Conservation (phyloP, 2,113 vertebrate genomes). For the Microcebus tavaratra region DNA sequence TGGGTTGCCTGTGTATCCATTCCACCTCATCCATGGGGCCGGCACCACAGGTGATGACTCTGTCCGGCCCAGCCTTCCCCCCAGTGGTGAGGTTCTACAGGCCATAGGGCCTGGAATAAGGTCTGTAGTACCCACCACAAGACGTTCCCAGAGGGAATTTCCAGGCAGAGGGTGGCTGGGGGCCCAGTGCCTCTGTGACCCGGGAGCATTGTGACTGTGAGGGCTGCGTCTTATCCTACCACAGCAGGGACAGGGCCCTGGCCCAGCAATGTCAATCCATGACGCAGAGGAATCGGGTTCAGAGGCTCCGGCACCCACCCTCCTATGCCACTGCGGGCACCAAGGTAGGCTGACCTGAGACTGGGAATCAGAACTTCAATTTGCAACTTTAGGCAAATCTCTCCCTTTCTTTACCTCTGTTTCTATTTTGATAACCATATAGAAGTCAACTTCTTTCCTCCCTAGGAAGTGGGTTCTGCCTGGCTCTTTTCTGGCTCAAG, state of each 20-base stretch:
- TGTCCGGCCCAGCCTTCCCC: constrained; percentile 60
- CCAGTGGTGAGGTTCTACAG: constrained; percentile 57
- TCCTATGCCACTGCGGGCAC: not conserved
- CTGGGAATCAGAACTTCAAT: not conserved
- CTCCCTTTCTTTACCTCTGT: not conserved
- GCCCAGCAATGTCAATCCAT: not conserved
- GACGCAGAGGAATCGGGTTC: not conserved
- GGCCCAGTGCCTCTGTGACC: constrained; percentile 73
- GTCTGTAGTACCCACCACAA: constrained; percentile 44
- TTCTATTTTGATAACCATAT: constrained; percentile 17
- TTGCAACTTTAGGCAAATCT: not conserved
- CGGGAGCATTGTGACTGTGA: constrained; percentile 78
- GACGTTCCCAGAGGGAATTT: constrained; percentile 53
- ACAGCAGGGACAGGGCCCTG: not conserved
- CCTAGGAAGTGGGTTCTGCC: not conserved
- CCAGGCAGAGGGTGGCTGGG: constrained; percentile 21
- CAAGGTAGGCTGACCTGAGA: not conserved
- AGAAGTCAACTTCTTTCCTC: not conserved
- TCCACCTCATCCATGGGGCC: constrained; percentile 67
- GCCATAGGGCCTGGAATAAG: constrained; percentile 69
- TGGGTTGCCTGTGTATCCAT: constrained; percentile 42
- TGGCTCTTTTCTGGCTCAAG: not conserved
- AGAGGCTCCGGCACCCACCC: not conserved
- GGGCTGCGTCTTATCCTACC: not conserved
- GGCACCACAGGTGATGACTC: constrained; percentile 50